Base-by-base conservation (phyloP, 2,797 vertebrate genomes). In the Euphonia xanthogaster region DNA sequence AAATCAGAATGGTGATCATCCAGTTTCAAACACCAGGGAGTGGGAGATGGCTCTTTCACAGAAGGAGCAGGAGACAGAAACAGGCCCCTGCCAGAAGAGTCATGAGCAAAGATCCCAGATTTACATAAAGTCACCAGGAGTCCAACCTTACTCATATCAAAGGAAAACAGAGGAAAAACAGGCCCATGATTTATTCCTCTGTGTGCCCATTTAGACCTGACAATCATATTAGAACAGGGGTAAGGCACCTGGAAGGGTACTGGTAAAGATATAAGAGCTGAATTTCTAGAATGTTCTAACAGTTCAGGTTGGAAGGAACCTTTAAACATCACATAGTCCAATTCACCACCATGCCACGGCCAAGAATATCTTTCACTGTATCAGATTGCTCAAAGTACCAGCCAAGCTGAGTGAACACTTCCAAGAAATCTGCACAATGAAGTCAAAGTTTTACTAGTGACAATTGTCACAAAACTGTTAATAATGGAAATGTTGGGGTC, bases 261-360 rank as follows among this genome's bases (percentile, higher is more conserved):
- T 58, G 7, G 14, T 68, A 68, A 94, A 68, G 42, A 65, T 25
- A 1, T 0, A 60, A 54, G 14, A 68, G 44, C 30, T 78, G 16
- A 47, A 63, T 61, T 31, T 53, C 25, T 9, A 44, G 28, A 88
- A 21, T 47, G 40, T 45, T 10, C 44, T n/a, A 86, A 50, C 4
- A 88, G 35, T 42, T 63, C 14, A 17, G 22, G 4, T 9, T 86
- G 24, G n/a, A 81, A 66, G 35, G 22, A 15, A 55, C 8, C 10
- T 63, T 83, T 60, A 72, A 54, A 68, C 39, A 50, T 18, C 14
- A 67, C 8, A 20, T 3, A 67, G 30, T 30, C 19, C 35, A 71
- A 24, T 28, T 39, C 19, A 58, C 5, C 22, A 17, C 18, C 20
- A 17, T 42, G 40, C 63, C 40, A 62, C 0, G 0, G n/a, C 42